phyloP scores from a whole-genome alignment of 2,113 vertebrate species.

The Bubalus kerabau region DNA sequence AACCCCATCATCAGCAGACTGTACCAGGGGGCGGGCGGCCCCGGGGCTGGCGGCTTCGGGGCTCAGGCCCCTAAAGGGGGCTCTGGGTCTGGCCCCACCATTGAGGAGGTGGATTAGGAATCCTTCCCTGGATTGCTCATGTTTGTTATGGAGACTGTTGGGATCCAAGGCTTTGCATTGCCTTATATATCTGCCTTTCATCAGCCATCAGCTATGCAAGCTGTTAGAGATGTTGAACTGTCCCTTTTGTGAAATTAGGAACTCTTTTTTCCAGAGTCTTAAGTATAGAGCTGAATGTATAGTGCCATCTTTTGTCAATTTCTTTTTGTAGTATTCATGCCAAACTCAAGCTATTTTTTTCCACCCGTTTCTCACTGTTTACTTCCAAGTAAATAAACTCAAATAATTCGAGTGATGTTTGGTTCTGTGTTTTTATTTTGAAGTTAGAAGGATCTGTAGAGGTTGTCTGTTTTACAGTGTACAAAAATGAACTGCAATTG shows the following conservation, averaged over 20 bases:
- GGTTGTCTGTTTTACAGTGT: not conserved
- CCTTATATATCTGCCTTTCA: not conserved
- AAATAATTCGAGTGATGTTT: not conserved
- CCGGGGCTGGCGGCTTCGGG: not conserved
- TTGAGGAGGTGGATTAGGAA: conserved; percentile 87
- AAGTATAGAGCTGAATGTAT: not conserved
- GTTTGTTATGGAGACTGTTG: not conserved
- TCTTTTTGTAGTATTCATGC: not conserved
- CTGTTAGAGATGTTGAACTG: not conserved
- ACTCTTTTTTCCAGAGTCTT: not conserved
- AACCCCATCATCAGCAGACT: conserved; percentile 87
- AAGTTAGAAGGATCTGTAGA: not conserved
- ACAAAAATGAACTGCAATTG: not conserved
- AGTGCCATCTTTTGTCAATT: not conserved
- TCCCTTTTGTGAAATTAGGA: not conserved
- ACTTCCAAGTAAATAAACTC: conserved; percentile 37
- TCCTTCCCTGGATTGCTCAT: accelerated
- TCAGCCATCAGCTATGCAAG: not conserved
- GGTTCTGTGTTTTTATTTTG: not conserved
- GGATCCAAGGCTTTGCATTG: not conserved
- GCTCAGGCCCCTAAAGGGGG: conserved; percentile 63
- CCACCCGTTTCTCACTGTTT: not conserved
- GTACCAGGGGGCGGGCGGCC: conserved; percentile 79
- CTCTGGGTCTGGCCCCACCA: conserved; percentile 86
- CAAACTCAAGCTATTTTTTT: not conserved